Evolutionary conservation across 2,888 invertebrate species (phyloP).

Genomic region (Busseola fusca): DNA sequence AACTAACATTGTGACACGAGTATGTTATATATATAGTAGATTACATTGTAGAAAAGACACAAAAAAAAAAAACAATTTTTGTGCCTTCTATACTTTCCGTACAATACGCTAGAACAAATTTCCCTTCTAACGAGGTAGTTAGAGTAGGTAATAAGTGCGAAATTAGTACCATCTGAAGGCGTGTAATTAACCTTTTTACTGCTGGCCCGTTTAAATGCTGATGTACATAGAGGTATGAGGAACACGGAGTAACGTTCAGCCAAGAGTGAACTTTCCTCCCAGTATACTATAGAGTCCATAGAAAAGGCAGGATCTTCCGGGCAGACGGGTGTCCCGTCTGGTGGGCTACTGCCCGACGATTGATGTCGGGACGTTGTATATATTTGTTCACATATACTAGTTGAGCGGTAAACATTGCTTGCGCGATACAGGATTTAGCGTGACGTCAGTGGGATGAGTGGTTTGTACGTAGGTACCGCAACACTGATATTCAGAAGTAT

Average conservation of each 20-base stretch:
- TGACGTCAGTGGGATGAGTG: background rate
- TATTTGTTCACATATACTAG: no score
- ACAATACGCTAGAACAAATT: constrained; percentile 24
- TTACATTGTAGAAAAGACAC: background rate
- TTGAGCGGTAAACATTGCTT: no score
- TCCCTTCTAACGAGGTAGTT: constrained; percentile 24
- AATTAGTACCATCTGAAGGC: constrained; percentile 14
- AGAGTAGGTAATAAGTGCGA: constrained; percentile 7
- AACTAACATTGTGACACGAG: no score
- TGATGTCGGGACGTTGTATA: background rate
- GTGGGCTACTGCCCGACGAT: background rate
- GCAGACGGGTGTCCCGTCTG: background rate
- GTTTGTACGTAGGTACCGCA: background rate
- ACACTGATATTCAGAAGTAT: background rate
- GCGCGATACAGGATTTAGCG: background rate
- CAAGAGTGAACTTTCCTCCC: no score
- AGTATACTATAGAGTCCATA: background rate
- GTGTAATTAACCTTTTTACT: constrained; percentile 34
- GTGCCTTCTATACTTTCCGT: constrained; percentile 2
- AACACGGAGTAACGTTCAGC: background rate
- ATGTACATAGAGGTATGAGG: background rate
- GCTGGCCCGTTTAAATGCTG: background rate
- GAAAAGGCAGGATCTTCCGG: background rate
- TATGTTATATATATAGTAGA: no score
- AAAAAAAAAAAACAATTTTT: background rate